Percentiles rank a stretch among this genome's conserved stretches.
Evolutionary conservation across 2,888 invertebrate species (phyloP).

Genomic region (Brachypterus glaber): DNA sequence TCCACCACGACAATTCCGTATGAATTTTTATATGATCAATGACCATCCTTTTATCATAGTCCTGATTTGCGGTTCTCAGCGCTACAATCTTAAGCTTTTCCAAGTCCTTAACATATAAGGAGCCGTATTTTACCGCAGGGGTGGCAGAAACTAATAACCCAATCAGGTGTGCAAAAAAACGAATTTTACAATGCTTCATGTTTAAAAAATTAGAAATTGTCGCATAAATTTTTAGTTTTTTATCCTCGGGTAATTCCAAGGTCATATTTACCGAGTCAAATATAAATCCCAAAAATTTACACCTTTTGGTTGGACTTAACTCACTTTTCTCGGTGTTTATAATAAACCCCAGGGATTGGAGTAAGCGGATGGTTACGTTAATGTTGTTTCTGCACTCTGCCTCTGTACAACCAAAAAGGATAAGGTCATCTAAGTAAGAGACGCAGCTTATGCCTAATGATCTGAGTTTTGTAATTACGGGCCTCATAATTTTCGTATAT

Average conservation of each 20-base stretch:
- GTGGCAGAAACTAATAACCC: constrained; percentile 15
- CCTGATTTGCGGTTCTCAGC: background rate
- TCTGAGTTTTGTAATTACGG: constrained; percentile 12
- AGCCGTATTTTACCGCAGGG: constrained; percentile 20
- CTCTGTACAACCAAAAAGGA: too few species aligned
- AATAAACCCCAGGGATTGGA: too few species aligned
- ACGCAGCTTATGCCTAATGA: constrained; percentile 10
- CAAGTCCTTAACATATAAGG: constrained; percentile 11
- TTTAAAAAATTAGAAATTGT: background rate
- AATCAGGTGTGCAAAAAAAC: constrained; percentile 4
- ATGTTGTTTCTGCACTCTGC: too few species aligned
- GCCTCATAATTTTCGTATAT: constrained; percentile 21
- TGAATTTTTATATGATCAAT: constrained; percentile 6
- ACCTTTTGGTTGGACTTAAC: background rate
- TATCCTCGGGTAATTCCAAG: constrained; percentile 1
- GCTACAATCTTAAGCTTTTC: constrained; percentile 9
- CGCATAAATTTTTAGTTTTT: background rate
- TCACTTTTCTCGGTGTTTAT: constrained; percentile 11
- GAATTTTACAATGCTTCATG: constrained; percentile 7
- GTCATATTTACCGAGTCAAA: constrained; percentile 5
- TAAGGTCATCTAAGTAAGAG: constrained; percentile 16
- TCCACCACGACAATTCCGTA: constrained; percentile 8
- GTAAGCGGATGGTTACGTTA: too few species aligned
- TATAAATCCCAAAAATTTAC: constrained; percentile 7
- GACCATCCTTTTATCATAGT: constrained; percentile 6